Percentiles rank a stretch among this genome's conserved stretches.
These are phyloP conservation scores for Eubasilissa regina DNA, from an alignment of 1,140 invertebrate genomes.

Conservation along the genomic window DNA sequence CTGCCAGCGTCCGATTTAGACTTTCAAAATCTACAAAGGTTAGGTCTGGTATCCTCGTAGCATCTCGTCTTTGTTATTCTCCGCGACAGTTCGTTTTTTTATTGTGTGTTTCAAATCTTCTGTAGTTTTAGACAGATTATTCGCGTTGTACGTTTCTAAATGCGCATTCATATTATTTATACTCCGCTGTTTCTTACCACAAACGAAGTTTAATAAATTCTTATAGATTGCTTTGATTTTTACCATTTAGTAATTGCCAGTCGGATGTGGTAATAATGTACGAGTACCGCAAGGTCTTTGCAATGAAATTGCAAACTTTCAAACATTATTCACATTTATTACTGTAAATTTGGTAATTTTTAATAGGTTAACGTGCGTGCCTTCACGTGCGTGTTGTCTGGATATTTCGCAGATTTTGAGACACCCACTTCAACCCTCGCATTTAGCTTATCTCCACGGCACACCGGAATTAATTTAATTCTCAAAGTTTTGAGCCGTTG, in stretches of 20 bases:
- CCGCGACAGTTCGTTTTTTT: too few relatives aligned
- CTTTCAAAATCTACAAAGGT: conserved; percentile 37
- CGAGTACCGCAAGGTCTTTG: conserved; percentile 4
- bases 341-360: too few relatives aligned
- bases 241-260: background rate
- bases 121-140: background rate
- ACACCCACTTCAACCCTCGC: too few relatives aligned
- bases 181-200: too few relatives aligned
- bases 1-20: conserved; percentile 50
- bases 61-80: too few relatives aligned
- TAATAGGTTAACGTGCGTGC: too few relatives aligned
- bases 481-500: background rate
- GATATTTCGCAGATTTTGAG: too few relatives aligned
- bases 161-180: too few relatives aligned
- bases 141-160: background rate
- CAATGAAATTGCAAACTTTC: background rate
- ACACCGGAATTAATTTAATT: conserved; percentile 16
- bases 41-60: background rate
- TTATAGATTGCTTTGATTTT: conserved; percentile 1
- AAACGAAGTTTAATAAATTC: background rate
- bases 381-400: too few relatives aligned
- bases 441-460: background rate
- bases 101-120: too few relatives aligned
- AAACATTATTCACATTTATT: too few relatives aligned
- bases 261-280: conserved; percentile 6